Conservation (phyloP, 1,140 invertebrate species). For the Calliopsis andreniformis region DNA sequence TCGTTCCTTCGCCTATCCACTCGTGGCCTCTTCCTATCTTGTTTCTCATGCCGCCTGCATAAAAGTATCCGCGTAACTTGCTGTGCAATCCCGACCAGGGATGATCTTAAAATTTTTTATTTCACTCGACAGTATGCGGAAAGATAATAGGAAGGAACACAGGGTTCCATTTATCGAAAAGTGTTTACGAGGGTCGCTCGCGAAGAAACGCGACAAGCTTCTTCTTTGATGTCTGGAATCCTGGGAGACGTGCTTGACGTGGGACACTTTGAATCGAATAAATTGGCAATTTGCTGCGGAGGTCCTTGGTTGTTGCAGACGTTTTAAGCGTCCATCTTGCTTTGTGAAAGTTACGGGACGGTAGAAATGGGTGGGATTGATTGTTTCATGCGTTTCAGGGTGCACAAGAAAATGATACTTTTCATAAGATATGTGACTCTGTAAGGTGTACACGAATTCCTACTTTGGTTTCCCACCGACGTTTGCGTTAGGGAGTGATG, state of each 20-base stretch:
- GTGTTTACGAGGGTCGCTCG: neutral
- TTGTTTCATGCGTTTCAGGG: no score
- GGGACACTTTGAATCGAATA: no score
- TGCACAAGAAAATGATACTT: no score
- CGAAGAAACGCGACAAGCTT: neutral
- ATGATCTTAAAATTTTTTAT: neutral
- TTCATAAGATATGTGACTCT: neutral
- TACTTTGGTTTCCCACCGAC: no score
- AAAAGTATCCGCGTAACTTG: slow-evolving; percentile 44
- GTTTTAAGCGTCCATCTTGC: no score
- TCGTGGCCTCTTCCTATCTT: neutral
- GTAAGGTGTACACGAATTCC: neutral
- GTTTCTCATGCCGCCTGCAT: neutral
- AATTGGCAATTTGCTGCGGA: no score
- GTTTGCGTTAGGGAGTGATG: no score
- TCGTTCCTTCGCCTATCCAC: neutral
- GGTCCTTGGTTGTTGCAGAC: no score
- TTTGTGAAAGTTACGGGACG: no score
- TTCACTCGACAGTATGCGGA: neutral
- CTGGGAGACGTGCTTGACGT: no score
- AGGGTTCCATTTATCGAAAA: neutral
- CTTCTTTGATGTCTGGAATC: no score
- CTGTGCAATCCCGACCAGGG: slow-evolving; percentile 13
- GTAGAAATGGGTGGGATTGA: no score
- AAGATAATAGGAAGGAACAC: neutral